A percentile compares a stretch with the other conserved stretches of the same genome.
phyloP scores from a whole-genome alignment of 2,888 invertebrate genomes.

The Caenorhabditis angaria region DNA sequence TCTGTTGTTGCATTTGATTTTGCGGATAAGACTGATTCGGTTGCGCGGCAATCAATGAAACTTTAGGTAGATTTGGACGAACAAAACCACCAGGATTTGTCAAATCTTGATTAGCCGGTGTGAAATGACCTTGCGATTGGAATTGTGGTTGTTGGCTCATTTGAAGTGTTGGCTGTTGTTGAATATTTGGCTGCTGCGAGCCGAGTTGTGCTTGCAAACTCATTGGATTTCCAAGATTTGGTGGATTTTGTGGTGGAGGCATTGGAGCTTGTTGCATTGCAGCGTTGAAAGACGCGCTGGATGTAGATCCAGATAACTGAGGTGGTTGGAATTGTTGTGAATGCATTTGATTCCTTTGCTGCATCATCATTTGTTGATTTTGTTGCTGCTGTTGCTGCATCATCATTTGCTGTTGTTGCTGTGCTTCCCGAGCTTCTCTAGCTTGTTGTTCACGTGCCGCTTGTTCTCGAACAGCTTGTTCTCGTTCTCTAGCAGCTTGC shows the following conservation, averaged over 20 bases:
- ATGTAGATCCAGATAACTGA: background rate
- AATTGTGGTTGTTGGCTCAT: background rate
- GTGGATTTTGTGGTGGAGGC: background rate
- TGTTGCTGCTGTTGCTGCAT: constrained; percentile 12
- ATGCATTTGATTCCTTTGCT: constrained; percentile 9
- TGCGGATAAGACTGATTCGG: constrained; percentile 11
- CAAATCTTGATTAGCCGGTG: background rate
- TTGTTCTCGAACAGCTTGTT: too few relatives aligned
- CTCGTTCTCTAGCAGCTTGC: constrained; percentile 1
- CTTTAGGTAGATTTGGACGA: background rate
- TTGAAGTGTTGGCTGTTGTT: background rate
- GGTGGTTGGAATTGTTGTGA: constrained; percentile 7
- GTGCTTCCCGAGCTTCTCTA: constrained; percentile 1
- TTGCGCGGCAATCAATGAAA: background rate
- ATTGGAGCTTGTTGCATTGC: background rate
- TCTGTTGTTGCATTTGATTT: constrained; percentile 27
- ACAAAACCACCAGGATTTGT: background rate
- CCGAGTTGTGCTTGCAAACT: background rate
- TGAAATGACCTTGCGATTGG: constrained; percentile 3
- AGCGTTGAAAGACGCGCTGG: background rate
- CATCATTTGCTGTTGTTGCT: constrained; percentile 10
- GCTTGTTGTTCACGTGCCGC: constrained; percentile 7
- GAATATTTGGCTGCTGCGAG: background rate
- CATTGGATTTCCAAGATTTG: background rate
- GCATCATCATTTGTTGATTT: constrained; percentile 9